Conservation (phyloP, 2,113 vertebrate species). For the Clupea harengus region DNA sequence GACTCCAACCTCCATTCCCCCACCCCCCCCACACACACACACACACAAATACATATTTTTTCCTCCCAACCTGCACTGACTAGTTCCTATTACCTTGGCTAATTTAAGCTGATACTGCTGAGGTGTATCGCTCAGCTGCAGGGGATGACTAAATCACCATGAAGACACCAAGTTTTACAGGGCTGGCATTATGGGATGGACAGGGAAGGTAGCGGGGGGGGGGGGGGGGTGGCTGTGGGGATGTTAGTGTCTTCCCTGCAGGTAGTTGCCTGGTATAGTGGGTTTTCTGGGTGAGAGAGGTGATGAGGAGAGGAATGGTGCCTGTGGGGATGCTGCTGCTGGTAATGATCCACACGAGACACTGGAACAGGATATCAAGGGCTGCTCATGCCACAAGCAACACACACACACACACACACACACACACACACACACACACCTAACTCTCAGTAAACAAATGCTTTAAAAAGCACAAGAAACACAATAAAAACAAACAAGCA, state of each 20-base stretch:
- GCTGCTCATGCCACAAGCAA: background rate
- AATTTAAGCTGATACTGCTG: constrained; percentile 20
- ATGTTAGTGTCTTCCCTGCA: background rate
- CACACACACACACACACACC: background rate
- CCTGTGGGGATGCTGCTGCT: background rate
- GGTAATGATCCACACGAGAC: constrained; percentile 3
- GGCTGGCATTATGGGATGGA: constrained; percentile 44
- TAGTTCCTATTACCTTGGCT: background rate
- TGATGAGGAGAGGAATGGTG: background rate
- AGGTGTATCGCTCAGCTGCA: constrained; percentile 26
- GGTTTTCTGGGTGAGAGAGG: background rate
- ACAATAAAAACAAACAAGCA: no score
- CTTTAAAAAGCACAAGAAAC: no score
- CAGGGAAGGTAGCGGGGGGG: background rate
- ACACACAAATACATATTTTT: constrained; percentile 22
- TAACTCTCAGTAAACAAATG: no score
- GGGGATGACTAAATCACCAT: constrained; percentile 46
- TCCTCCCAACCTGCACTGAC: constrained; percentile 3
- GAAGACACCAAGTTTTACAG: constrained; percentile 24
- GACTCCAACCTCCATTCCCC: background rate
- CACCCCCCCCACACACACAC: background rate
- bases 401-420: background rate
- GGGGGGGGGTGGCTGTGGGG: background rate
- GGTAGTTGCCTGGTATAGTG: background rate
- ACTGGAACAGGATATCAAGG: background rate